Base-by-base conservation (phyloP, 2,797 vertebrate genomes). In the Acrocephalus scirpaceus region DNA sequence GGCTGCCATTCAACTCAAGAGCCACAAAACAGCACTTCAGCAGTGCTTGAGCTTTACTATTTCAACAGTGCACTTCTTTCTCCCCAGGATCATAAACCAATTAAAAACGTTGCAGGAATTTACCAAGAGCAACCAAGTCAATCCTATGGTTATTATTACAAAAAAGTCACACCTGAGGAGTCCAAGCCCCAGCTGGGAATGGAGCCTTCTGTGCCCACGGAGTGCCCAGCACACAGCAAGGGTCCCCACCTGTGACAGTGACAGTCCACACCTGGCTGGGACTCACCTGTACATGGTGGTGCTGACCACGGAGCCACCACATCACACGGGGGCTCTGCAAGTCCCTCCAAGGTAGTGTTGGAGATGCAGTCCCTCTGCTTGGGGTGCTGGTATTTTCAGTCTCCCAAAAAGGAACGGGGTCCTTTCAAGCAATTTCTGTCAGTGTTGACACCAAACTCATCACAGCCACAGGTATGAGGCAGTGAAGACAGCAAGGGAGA, bases 261-360 rank as follows among this genome's bases (percentile, higher is more conserved):
- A 18, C 50, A 58, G 20, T 10, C 30, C 5, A 1, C 3, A 3
- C 18, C 26, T 42, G 20, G 5, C 7, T 16, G 32, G 10, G 30
- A 64, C 44, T 17, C 71, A 47, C 11, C 27, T 21, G 29, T 7
- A 26, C 1, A 0, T 1, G 14, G 38, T 2, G 4, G 8, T 12
- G 25, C 58, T 48, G 60, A 3, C 16, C 47, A 56, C 0, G 0
- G 34, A 72, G 29, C 30, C 15, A 7, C 7, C 30, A 47, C 40
- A 18, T 22, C 64, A 38, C 73, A 16, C 3, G 3, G 19, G 8
- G 5, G 4, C 11, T 34, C 61, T 57, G 44, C 20, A 16, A 66
- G 17, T 5, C 29, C 51, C 16, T 9, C 10, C 47, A 50, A 51
- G 30, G n/a, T n/a, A 47, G 9, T 5, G 53, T 7, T 64, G 44